Base-by-base conservation (phyloP, 2,888 invertebrate genomes). In the Augiades crinisus region DNA sequence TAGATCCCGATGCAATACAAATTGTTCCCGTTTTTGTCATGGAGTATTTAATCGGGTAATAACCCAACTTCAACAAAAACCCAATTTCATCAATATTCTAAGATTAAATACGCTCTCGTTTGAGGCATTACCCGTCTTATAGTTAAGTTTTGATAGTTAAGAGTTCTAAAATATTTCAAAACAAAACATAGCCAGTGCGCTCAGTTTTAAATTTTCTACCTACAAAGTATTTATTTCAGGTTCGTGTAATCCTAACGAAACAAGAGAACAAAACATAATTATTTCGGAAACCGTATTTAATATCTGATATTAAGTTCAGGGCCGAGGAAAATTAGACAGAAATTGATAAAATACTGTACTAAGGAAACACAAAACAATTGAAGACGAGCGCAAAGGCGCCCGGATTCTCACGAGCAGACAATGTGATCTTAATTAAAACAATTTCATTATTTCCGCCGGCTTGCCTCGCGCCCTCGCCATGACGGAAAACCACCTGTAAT, bases 381-480 rank as follows among this genome's bases (percentile, higher is more conserved):
- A 6, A 49, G 34, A 41, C 7, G 41, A 34, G 16, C 33, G 16
- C 40, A 33, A 22, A 38, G 31, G 1, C 19, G 14, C 40, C 10
- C 33, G 5, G 27, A 43, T 34, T 21, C 27, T 19, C 27, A 27
- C 36, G 27, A 36, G 21, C 36, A 43, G 30, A 36, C 34, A 43
- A 36, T 36, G 43, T 13, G 50, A 43, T 43, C 36, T 43, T 50
- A 50, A 50, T 50, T 50, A 43, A 50, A 43, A 50, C 43, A 50
- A 43, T 43, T 50, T 50, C 43, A 50, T 43, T 50, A 49, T 34
- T 34, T 45, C 34, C 24, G 14, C 14, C 21, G 19, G 7, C 24
- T 41, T 41, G 8, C 22, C 22, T 33, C 40, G 22, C 33, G 13
- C 31, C 22, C 17, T 19, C 27, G n/a, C 31, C 27, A 24, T n/a